Percentiles rank a stretch among this genome's conserved stretches.
Evolutionary conservation across 1,140 invertebrate genomes (phyloP).

Genomic region (Drosophila novamexicana): DNA sequence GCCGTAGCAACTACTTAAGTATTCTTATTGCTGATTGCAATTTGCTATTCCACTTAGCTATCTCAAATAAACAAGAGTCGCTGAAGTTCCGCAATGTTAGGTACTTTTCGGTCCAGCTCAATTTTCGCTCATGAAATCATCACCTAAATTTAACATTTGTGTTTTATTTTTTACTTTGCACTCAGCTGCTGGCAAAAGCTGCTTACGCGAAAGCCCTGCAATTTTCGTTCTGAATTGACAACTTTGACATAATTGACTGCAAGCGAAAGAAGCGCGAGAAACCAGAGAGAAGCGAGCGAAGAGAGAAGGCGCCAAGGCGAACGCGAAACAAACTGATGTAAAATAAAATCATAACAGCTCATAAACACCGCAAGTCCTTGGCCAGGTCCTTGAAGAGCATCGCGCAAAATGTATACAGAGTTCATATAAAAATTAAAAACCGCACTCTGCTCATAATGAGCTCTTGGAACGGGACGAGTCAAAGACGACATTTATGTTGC

Average conservation of each 20-base stretch:
- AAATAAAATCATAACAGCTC: conserved; percentile 74
- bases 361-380: conserved; percentile 76
- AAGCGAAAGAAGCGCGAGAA: conserved; percentile 21
- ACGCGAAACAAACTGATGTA: conserved; percentile 8
- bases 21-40: conserved; percentile 30
- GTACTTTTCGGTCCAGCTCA: conserved; percentile 26
- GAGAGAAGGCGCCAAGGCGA: not conserved
- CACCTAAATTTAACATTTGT: conserved; percentile 73
- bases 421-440: conserved; percentile 53
- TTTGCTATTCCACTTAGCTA: conserved; percentile 22
- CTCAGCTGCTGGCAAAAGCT: conserved; percentile 47
- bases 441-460: conserved; percentile 52
- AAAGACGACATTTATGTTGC: conserved; percentile 41
- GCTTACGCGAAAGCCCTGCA: conserved; percentile 64
- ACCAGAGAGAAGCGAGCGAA: conserved; percentile 16
- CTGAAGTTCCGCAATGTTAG: conserved; percentile 11
- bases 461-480: conserved; percentile 41
- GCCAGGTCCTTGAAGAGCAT: conserved; percentile 36
- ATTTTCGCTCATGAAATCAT: conserved; percentile 56
- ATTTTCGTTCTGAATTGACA: conserved; percentile 73
- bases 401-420: conserved; percentile 15
- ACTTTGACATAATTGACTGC: conserved; percentile 83
- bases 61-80: not conserved
- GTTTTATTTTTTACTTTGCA: conserved; percentile 27
- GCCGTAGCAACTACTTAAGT: not conserved